Percentiles rank a stretch among this genome's conserved stretches.
phyloP scores from a whole-genome alignment of 2,888 invertebrate genomes.

The Ditylenchus weischeri region DNA sequence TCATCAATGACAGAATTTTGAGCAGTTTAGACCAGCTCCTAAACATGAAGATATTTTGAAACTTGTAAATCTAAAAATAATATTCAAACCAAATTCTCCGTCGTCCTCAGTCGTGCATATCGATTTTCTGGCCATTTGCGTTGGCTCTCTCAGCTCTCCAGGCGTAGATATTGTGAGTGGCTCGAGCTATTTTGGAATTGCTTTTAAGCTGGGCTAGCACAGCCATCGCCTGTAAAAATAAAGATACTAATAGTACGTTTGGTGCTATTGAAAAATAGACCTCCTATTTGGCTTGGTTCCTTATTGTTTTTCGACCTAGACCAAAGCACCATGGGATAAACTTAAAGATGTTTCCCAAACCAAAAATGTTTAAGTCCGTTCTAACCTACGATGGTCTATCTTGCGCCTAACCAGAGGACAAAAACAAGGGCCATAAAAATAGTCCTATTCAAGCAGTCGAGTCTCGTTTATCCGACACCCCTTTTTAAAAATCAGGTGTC shows the following conservation, averaged over 20 bases:
- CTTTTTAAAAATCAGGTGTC: no score
- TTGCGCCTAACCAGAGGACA: no score
- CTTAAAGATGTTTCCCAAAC: no score
- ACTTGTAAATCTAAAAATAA: no score
- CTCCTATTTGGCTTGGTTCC: not conserved
- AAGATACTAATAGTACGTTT: no score
- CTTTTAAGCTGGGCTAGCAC: constrained; percentile 43
- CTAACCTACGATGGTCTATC: no score
- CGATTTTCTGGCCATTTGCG: constrained; percentile 28
- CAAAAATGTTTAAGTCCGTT: no score
- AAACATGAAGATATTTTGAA: not conserved
- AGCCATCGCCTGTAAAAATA: constrained; percentile 39
- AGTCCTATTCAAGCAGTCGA: no score
- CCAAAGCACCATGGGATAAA: no score
- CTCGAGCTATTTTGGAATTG: constrained; percentile 69
- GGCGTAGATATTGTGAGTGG: constrained; percentile 80
- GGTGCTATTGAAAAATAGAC: no score
- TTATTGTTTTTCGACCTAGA: not conserved
- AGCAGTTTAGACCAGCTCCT: constrained; percentile 75
- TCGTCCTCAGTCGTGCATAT: constrained; percentile 68
- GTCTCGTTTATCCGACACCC: no score
- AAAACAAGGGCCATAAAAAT: no score
- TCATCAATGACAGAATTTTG: constrained; percentile 72
- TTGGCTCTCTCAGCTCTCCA: constrained; percentile 61
- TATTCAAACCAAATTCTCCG: constrained; percentile 68